Evolutionary conservation across 1,140 invertebrate genomes (phyloP).

Genomic region (Branchinecta lynchi): DNA sequence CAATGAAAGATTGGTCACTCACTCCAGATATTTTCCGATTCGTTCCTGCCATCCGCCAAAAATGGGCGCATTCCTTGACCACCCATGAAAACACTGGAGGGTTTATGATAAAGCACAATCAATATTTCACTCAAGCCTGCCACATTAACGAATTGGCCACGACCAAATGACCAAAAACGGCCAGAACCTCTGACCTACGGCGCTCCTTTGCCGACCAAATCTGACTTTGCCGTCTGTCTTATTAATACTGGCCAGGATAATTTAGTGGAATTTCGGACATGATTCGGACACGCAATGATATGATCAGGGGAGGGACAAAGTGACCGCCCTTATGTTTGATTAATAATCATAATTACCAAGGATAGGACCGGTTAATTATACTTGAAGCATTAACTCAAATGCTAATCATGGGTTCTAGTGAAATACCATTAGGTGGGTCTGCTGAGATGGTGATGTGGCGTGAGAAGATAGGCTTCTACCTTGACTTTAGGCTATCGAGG

Average conservation of each 20-base stretch:
- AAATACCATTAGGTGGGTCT: background rate
- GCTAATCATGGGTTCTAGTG: constrained; percentile 1
- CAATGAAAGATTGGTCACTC: no score
- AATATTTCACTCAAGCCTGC: background rate
- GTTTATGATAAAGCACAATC: background rate
- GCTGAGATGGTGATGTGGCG: background rate
- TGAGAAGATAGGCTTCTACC: background rate
- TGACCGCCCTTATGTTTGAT: constrained; percentile 11
- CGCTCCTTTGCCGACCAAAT: background rate
- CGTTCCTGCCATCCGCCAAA: no score
- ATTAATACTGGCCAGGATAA: background rate
- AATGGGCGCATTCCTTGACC: background rate
- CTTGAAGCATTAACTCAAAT: background rate
- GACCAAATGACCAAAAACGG: background rate
- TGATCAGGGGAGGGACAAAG: background rate
- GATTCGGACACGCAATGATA: constrained; percentile 9
- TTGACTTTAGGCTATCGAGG: background rate
- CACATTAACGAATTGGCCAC: constrained; percentile 7
- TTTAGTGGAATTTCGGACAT: constrained; percentile 7
- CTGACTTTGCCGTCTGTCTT: background rate
- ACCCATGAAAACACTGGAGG: background rate
- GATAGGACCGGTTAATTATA: constrained; percentile 9
- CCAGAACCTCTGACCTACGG: background rate
- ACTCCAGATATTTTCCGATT: no score
- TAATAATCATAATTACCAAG: background rate